Evolutionary conservation across 1,140 invertebrate species (phyloP).

Genomic region (Drosophila paulistorum): DNA sequence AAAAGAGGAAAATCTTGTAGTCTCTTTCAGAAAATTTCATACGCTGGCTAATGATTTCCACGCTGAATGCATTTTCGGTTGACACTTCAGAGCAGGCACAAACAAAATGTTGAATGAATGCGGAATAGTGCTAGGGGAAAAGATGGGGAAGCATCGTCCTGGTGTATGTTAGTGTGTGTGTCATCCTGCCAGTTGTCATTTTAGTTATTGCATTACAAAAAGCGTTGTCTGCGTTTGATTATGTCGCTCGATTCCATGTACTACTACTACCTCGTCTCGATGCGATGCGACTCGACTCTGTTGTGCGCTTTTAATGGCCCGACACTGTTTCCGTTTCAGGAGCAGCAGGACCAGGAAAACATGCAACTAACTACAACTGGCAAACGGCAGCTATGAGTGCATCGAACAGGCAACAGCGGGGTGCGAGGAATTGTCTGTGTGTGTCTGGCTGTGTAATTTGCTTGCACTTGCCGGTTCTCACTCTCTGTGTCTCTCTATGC

Average conservation of each 20-base stretch:
- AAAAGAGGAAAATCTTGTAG: constrained; percentile 64
- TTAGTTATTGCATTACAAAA: constrained; percentile 78
- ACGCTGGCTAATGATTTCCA: constrained; percentile 70
- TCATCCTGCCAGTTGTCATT: constrained; percentile 64
- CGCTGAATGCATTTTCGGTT: constrained; percentile 61
- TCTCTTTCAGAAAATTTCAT: constrained; percentile 65
- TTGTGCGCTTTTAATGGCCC: constrained; percentile 67
- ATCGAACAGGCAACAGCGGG: constrained; percentile 30
- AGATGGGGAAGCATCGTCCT: constrained; percentile 11
- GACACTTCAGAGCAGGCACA: constrained; percentile 56
- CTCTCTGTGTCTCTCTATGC: neutral
- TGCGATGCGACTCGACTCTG: constrained; percentile 20
- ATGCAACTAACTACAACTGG: constrained; percentile 60
- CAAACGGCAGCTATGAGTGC: constrained; percentile 8
- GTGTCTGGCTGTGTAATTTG: constrained; percentile 68
- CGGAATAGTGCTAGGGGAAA: neutral
- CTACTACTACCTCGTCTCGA: constrained; percentile 37
- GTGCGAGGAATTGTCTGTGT: neutral
- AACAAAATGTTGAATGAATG: constrained; percentile 10
- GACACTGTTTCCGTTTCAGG: constrained; percentile 75
- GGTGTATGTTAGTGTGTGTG: neutral
- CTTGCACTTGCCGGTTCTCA: constrained; percentile 54
- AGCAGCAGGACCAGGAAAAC: constrained; percentile 59
- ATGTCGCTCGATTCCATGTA: constrained; percentile 63
- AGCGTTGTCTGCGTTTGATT: constrained; percentile 70